Evolutionary conservation across 2,113 vertebrate species (phyloP), one percentile per base, ranked within the genome.

Genomic region (Callaeas wilsoni): DNA sequence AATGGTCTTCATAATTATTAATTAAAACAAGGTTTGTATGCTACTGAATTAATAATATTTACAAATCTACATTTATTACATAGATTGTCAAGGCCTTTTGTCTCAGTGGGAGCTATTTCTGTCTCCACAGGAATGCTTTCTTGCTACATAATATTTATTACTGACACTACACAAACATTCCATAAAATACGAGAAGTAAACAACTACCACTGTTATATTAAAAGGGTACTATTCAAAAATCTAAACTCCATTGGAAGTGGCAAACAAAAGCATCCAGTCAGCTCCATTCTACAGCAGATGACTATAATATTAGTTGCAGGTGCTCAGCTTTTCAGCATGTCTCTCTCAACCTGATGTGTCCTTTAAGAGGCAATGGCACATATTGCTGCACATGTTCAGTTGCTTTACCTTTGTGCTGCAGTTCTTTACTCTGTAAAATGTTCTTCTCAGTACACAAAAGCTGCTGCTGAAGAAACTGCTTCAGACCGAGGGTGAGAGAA

Each of bases 351-450:
- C 86, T 89, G 86, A 93, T 87, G 62, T 44, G 87, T 88, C 41
- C 86, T 79, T 74, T 84, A 94, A 92, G 84, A 84, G 70, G 93
- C 95, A 87, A 47, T 55, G 41, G 95, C 97, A 89, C 59, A 47
- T 92, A 62, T 50, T 60, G 84, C 90, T n/a, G 84, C 94, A 81
- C 77, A 4, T 19, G 56, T 89, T 95, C 89, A 50, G 67, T 68
- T 33, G 79, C 89, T 94, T 87, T 97, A 97, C 93, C 96, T 97
- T 96, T 95, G 97, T 96, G 97, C 92, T 74, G 94, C 85, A 27
- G 12, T 92, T 69, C 67, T 97, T 90, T 41, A 42, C 82, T 71
- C 62, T 35, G 56, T 52, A 96, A 95, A 93, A 96, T 95, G 95
- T 90, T 76, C 93, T 91, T 90, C 95, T 89, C 35, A 2, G 84